Conservation (phyloP, 2,888 invertebrate species). For the Teinopalpus imperialis region DNA sequence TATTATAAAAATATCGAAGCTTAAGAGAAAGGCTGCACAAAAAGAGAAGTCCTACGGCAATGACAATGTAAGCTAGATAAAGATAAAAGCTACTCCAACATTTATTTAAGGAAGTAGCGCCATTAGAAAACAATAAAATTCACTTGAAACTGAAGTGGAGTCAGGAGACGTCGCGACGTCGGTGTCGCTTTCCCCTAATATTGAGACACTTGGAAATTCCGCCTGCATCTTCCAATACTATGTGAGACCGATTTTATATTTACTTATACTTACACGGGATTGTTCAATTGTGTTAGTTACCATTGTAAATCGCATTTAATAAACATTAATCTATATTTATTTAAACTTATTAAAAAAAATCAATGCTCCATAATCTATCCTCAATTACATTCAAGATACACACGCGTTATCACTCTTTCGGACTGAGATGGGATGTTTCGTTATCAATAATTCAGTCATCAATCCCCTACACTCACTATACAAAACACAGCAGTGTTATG, state of each 20-base stretch:
- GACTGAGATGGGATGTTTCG: no score
- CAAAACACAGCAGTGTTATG: no score
- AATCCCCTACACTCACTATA: no score
- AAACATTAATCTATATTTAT: no score
- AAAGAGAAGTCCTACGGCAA: conserved; percentile 15
- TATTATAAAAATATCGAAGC: conserved; percentile 2
- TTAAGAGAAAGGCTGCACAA: neutral
- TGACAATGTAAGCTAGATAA: conserved; percentile 19
- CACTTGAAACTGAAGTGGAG: conserved; percentile 40
- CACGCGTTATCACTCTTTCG: no score
- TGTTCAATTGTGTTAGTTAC: no score
- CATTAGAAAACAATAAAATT: conserved; percentile 55
- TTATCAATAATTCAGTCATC: no score
- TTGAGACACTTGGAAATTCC: conserved; percentile 45
- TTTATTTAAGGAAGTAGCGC: conserved; percentile 36
- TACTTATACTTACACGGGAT: conserved; percentile 22
- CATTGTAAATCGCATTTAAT: no score
- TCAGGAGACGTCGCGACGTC: conserved; percentile 30
- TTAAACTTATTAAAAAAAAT: no score
- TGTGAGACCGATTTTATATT: conserved; percentile 26
- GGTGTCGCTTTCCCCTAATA: conserved; percentile 44
- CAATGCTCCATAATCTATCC: no score
- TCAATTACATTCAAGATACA: no score
- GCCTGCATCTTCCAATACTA: conserved; percentile 36
- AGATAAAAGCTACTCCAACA: conserved; percentile 31